A percentile compares a stretch with the other conserved stretches of the same genome.
phyloP scores from a whole-genome alignment of 2,113 vertebrate species.

The Alethe castanea region DNA sequence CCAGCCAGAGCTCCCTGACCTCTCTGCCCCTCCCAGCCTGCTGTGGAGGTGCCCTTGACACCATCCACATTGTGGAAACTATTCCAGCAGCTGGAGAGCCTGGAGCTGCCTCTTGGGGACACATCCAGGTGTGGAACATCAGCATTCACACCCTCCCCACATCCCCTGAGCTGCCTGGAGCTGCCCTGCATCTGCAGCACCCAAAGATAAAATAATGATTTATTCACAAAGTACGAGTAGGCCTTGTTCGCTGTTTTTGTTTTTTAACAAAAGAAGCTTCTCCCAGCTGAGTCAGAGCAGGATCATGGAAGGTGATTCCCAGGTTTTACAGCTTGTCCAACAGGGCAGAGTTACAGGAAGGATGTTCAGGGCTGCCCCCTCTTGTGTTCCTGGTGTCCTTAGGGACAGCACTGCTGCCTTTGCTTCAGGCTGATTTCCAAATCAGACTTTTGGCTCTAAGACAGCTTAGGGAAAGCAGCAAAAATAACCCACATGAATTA shows the following conservation, averaged over 20 bases:
- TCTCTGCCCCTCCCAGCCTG: background rate
- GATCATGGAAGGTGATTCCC: background rate
- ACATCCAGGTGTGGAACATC: accelerated
- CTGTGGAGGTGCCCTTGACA: constrained; percentile 27
- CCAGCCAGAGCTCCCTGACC: background rate
- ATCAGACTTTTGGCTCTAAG: background rate
- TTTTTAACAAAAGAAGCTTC: background rate
- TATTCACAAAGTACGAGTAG: background rate
- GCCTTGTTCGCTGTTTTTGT: too few species aligned
- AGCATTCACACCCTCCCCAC: background rate
- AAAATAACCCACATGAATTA: background rate
- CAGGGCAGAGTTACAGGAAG: background rate
- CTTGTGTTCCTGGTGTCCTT: background rate
- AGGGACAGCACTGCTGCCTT: background rate
- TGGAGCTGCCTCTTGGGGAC: background rate
- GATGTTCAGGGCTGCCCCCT: background rate
- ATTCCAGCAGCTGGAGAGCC: background rate
- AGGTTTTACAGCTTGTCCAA: background rate
- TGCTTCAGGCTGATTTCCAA: background rate
- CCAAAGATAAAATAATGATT: background rate
- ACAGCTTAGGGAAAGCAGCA: background rate
- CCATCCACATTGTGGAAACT: background rate
- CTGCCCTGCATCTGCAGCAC: background rate
- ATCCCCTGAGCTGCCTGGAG: background rate
- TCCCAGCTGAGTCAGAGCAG: background rate